Percentiles rank a stretch among this genome's conserved stretches.
Conservation (phyloP, 2,888 invertebrate genomes). For the Ferdinandea cuprea region DNA sequence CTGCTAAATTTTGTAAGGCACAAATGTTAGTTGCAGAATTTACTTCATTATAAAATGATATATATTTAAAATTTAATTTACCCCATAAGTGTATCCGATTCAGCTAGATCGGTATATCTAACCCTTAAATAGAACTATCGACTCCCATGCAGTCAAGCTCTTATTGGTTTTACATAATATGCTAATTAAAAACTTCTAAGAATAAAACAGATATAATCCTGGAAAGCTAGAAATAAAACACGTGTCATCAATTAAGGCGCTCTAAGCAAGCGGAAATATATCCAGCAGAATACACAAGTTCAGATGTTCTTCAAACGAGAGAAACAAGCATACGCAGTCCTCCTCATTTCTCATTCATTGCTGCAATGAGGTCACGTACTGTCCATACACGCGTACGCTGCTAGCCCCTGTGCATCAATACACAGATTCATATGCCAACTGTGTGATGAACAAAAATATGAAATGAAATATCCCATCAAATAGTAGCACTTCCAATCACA, state of each 20-base stretch:
- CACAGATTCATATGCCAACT: slow-evolving; percentile 1
- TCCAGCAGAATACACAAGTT: too few species aligned
- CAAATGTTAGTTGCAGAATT: too few species aligned
- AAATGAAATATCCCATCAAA: neutral
- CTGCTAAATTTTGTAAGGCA: too few species aligned
- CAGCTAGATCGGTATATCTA: too few species aligned
- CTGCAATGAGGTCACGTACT: slow-evolving; percentile 26
- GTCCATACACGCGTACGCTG: neutral
- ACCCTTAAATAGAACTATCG: too few species aligned
- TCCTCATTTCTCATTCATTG: slow-evolving; percentile 39
- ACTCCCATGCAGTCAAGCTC: too few species aligned
- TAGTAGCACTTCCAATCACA: neutral
- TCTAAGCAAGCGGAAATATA: too few species aligned
- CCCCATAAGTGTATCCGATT: too few species aligned
- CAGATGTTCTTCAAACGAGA: neutral
- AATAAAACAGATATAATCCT: neutral
- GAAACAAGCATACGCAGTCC: neutral
- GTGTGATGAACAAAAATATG: neutral
- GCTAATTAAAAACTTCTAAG: neutral
- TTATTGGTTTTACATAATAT: too few species aligned
- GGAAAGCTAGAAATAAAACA: neutral
- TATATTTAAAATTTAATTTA: too few species aligned
- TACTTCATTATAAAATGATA: too few species aligned
- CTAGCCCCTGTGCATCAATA: slow-evolving; percentile 16
- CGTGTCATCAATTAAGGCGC: too few species aligned